These are phyloP conservation scores for Platyura marginata DNA, from an alignment of 1,140 invertebrate species.

Conservation along the genomic window DNA sequence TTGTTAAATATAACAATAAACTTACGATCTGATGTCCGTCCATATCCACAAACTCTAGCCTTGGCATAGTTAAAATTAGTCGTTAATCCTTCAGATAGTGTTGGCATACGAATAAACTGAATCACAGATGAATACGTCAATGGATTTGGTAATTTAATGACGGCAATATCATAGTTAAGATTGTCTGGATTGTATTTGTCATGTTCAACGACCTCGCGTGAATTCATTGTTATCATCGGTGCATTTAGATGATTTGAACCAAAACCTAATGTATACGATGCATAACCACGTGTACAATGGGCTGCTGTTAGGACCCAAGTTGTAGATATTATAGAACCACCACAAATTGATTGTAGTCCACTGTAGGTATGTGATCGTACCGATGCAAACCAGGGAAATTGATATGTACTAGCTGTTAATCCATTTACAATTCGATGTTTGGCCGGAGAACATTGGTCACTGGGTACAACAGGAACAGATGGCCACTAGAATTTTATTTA, in stretches of 20 bases:
- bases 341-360: constrained; percentile 8
- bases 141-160: neutral
- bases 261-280: neutral
- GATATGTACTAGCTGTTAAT: neutral
- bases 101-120: neutral
- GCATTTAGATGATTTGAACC: neutral
- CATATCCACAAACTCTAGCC: neutral
- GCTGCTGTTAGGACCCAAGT: constrained; percentile 20
- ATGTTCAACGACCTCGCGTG: neutral
- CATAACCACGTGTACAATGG: constrained; percentile 12
- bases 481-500: neutral
- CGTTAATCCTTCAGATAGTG: neutral
- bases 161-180: neutral
- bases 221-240: neutral
- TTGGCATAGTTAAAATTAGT: neutral
- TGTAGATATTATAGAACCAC: constrained; percentile 18
- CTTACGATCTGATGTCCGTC: neutral
- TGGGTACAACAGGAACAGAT: neutral
- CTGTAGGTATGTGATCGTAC: neutral
- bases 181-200: neutral
- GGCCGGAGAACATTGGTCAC: neutral
- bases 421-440: neutral
- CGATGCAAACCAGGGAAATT: constrained; percentile 1
- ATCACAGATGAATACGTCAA: neutral
- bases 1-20: neutral